Base-by-base conservation (phyloP, 2,888 invertebrate species). In the Drosophila falleni region DNA sequence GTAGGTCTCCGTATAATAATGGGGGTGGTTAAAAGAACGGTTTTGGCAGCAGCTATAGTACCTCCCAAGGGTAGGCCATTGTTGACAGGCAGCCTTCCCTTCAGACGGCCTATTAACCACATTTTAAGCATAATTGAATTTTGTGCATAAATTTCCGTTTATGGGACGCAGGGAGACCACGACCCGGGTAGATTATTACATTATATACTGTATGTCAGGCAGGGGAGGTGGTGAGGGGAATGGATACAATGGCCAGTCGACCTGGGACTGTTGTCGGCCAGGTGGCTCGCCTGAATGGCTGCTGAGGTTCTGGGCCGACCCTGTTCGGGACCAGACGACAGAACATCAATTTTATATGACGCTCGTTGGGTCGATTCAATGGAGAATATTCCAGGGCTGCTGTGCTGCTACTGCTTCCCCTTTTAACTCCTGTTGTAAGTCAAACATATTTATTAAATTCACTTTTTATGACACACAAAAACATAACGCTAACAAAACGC, bases 61-160 rank as follows among this genome's bases (percentile, higher is more conserved):
- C 47, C 46, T 51, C 67, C 83, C 73, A 66, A 42, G 59, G 65
- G 63, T 29, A n/a, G 47, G 29, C 71, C 66, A 75, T 87, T 83
- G 87, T 88, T 78, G 75, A 58, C 68, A 68, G 62, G 64, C 66
- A 16, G 16, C 44, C 74, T 33, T 68, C 50, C 67, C 50, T 51
- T 66, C 81, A 72, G 84, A 62, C 84, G 81, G 89, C 85, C 85
- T 86, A 89, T 86, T 86, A 86, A 86, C 85, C 85, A 86, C 85
- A 86, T 86, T 86, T 86, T 86, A 86, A 89, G 85, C 85, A 86
- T 86, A 86, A 86, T 86, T 86, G 85, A 86, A 86, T 86, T 86
- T 87, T 74, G 81, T 89, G 85, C 85, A 86, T 86, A 86, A 86
- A 86, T 86, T 89, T 89, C 75, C 77, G 85, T 89, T 86, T 86